Base-by-base conservation (phyloP, 2,888 invertebrate genomes). In the Ochlodes sylvanus region DNA sequence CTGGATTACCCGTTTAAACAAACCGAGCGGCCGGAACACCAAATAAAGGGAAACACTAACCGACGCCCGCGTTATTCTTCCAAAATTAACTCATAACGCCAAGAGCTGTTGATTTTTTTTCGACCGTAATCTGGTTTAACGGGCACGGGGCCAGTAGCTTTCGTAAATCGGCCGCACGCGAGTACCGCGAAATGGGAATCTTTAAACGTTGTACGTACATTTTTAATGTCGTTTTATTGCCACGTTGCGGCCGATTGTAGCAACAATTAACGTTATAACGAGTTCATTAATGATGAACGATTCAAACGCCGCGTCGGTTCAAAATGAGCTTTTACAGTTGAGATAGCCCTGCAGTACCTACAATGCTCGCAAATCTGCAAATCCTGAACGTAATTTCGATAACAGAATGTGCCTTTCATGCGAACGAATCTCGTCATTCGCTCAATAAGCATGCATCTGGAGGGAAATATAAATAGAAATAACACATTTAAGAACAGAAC, bases 71-170 rank as follows among this genome's bases (percentile, higher is more conserved):
- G 88, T 92, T 90, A 90, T 89, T 92, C 90, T 91, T 92, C 88
- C 90, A 87, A 90, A 92, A 93, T 93, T 93, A 92, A 93, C 93
- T 92, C 93, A 92, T 92, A 92, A 90, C 88, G 87, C 88, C 88
- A 88, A 89, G 88, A 86, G 88, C 84, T 85, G 84, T 89, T 87
- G 88, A 87, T 86, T 88, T 88, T 89, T 89, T 88, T 90, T 90
- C 87, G 78, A 80, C 84, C 83, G 88, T 92, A 92, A 92, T 92
- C 92, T 90, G 87, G 81, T 87, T 88, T 91, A 90, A 91, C 90
- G 92, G 92, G 92, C 92, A 89, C 86, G 77, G 80, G 90, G 90
- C 90, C 92, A 92, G 92, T 89, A 83, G 89, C 83, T 89, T 89
- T 85, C 79, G 89, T 87, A 85, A 89, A 91, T 90, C 89, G 88